These are phyloP conservation scores for Aradus depressus DNA, from an alignment of 2,888 invertebrate genomes.

Conservation along the genomic window DNA sequence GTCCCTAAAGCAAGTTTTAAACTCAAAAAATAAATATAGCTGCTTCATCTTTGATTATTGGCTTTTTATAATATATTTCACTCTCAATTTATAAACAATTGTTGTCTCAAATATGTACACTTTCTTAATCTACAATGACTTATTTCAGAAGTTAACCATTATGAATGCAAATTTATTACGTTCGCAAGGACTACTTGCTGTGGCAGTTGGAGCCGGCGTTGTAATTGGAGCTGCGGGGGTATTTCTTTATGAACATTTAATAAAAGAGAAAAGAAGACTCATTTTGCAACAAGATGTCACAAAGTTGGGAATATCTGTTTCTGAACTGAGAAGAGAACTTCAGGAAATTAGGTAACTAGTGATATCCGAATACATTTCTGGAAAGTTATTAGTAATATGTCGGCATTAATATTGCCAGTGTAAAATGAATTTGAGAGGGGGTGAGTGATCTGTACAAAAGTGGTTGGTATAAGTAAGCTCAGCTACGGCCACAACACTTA, in stretches of 20 bases:
- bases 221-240: conserved; percentile 33
- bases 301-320: conserved; percentile 30
- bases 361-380: neutral
- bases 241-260: conserved; percentile 32
- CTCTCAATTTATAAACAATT: too few species aligned
- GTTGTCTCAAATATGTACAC: too few species aligned
- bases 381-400: too few species aligned
- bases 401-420: too few species aligned
- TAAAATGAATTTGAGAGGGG: neutral
- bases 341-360: conserved; percentile 28
- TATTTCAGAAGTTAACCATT: conserved; percentile 9
- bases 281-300: conserved; percentile 31
- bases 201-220: conserved; percentile 33
- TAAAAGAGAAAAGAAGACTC: conserved; percentile 30
- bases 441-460: too few species aligned
- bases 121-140: too few species aligned
- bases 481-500: too few species aligned
- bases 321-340: conserved; percentile 31
- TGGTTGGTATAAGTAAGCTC: too few species aligned
- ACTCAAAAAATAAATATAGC: too few species aligned
- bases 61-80: too few species aligned
- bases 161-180: conserved; percentile 25
- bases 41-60: too few species aligned
- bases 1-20: too few species aligned
- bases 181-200: conserved; percentile 28